phyloP scores from a whole-genome alignment of 2,113 vertebrate species.

The Camelus bactrianus region DNA sequence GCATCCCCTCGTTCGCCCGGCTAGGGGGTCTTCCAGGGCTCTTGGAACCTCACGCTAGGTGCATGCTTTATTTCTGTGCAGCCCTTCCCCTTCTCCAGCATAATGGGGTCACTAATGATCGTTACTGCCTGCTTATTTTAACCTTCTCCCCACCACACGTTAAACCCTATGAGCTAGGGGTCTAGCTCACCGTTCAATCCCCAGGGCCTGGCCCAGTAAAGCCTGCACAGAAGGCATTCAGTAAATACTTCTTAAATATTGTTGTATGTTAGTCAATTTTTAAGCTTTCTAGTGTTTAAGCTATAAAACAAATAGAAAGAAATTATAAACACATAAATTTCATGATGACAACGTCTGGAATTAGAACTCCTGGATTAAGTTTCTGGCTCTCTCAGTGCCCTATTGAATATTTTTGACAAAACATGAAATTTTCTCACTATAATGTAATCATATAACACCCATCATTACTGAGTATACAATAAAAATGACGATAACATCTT shows the following conservation, averaged over 20 bases:
- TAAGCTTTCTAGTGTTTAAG: constrained; percentile 38
- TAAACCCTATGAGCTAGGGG: neutral
- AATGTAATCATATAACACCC: constrained; percentile 6
- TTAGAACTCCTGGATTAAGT: constrained; percentile 29
- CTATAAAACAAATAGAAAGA: constrained; percentile 32
- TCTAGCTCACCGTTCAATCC: neutral
- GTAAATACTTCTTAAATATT: neutral
- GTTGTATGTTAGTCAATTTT: neutral
- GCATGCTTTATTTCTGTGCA: neutral
- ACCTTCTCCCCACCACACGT: neutral
- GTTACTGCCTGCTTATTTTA: neutral
- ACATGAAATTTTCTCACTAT: constrained; percentile 39
- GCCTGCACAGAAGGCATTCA: neutral
- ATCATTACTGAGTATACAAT: neutral
- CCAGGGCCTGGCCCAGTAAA: neutral
- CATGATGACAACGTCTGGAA: constrained; percentile 38
- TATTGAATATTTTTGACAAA: constrained; percentile 48
- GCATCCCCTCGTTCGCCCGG: neutral
- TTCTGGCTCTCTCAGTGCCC: constrained; percentile 35
- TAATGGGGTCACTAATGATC: no score
- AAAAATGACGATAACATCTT: constrained; percentile 40
- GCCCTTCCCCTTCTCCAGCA: neutral
- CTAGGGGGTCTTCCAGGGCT: neutral
- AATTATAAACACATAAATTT: constrained; percentile 8
- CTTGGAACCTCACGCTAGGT: neutral